These are phyloP conservation scores for Ochotona curzoniae DNA, from an alignment of 2,113 vertebrate genomes.

Conservation along the genomic window DNA sequence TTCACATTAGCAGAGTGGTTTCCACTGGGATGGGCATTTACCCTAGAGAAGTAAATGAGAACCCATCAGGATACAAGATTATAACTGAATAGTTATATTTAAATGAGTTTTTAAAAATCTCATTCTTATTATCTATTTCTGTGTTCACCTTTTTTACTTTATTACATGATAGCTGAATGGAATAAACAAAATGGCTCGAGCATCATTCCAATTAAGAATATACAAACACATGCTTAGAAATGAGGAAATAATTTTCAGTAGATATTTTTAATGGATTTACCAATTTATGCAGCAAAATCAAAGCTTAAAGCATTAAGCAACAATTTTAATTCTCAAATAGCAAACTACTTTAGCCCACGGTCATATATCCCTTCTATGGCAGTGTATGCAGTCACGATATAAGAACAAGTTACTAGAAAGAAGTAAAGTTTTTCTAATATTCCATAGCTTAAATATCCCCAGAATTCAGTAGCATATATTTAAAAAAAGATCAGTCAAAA, in stretches of 20 bases:
- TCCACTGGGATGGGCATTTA: constrained; percentile 16
- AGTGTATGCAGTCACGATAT: neutral
- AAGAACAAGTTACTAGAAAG: constrained; percentile 38
- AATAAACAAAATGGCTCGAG: constrained; percentile 23
- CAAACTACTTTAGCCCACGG: neutral
- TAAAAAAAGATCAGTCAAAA: constrained; percentile 18
- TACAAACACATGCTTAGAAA: constrained; percentile 5
- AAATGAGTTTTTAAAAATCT: constrained; percentile 35
- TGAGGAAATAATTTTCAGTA: constrained; percentile 36
- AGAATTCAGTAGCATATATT: neutral
- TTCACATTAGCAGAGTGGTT: constrained; percentile 47
- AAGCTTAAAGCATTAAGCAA: constrained; percentile 39
- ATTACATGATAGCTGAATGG: neutral
- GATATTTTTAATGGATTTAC: constrained; percentile 30
- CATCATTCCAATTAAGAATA: constrained; percentile 47
- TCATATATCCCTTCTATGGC: neutral
- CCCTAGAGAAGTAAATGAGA: constrained; percentile 50
- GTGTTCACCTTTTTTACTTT: constrained; percentile 41
- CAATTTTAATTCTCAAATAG: constrained; percentile 16
- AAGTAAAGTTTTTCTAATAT: constrained; percentile 3
- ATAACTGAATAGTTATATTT: neutral
- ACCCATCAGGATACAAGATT: neutral
- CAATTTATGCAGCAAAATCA: constrained; percentile 23
- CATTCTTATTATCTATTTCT: neutral
- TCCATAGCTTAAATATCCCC: neutral